A percentile compares a stretch with the other conserved stretches of the same genome.
Evolutionary conservation across 2,113 vertebrate species (phyloP).

Genomic region (Corydoras sp.): DNA sequence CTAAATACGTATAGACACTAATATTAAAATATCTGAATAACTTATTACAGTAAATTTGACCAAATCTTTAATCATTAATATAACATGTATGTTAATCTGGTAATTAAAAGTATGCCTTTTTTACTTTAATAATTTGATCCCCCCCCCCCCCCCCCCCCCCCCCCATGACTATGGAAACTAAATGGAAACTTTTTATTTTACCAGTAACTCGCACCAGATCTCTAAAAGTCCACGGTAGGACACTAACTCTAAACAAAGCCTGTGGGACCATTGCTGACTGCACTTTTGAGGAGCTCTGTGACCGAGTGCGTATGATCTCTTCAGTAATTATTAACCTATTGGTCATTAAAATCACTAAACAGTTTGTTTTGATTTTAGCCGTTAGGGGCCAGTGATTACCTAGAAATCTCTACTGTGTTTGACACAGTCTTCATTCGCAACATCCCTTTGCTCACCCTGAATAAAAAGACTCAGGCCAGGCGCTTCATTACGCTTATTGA

Average conservation of each 20-base stretch:
- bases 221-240: conserved; percentile 89
- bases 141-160: too few species aligned
- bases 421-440: conserved; percentile 85
- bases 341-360: neutral
- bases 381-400: conserved; percentile 91
- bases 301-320: conserved; percentile 71
- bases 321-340: neutral
- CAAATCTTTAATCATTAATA: too few species aligned
- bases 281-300: conserved; percentile 96
- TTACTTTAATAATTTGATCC: too few species aligned
- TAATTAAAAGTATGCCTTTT: too few species aligned
- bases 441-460: conserved; percentile 82
- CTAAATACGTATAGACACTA: too few species aligned
- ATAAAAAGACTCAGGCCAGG: conserved; percentile 84
- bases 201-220: conserved; percentile 93
- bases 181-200: conserved; percentile 42
- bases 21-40: too few species aligned
- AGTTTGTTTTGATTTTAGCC: conserved; percentile 64
- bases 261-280: conserved; percentile 93
- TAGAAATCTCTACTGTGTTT: conserved; percentile 84
- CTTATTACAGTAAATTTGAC: too few species aligned
- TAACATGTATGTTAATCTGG: too few species aligned
- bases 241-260: conserved; percentile 84
- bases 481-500: conserved; percentile 95
- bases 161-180: too few species aligned